These are phyloP conservation scores for Tautogolabrus adspersus DNA, from an alignment of 2,113 vertebrate species.

Conservation along the genomic window DNA sequence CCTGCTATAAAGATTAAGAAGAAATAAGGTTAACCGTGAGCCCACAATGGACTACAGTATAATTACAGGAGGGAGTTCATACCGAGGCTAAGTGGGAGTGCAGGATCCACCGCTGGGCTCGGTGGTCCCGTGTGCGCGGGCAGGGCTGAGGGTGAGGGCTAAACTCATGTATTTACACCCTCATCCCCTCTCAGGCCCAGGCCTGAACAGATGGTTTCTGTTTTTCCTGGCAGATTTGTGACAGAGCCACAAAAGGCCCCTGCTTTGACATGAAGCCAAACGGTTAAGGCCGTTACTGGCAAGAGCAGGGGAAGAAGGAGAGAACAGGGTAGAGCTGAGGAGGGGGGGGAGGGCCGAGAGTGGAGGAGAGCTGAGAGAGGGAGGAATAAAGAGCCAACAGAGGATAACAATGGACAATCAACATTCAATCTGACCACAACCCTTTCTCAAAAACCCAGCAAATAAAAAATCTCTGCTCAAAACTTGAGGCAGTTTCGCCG, in stretches of 20 bases:
- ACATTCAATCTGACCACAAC: slow-evolving; percentile 56
- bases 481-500: slow-evolving; percentile 23
- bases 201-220: slow-evolving; percentile 85
- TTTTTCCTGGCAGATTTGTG: slow-evolving; percentile 88
- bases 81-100: slow-evolving; percentile 40
- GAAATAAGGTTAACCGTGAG: slow-evolving; percentile 30
- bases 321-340: slow-evolving; percentile 64
- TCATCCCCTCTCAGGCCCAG: slow-evolving; percentile 74
- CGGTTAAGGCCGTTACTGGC: slow-evolving; percentile 85
- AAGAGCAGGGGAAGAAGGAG: slow-evolving; percentile 75
- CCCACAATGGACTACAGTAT: slow-evolving; percentile 16
- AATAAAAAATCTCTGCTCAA: slow-evolving; percentile 52
- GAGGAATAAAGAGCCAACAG: slow-evolving; percentile 71
- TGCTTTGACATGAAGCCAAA: slow-evolving; percentile 84
- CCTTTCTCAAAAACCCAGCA: slow-evolving; percentile 32
- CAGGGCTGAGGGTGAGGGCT: slow-evolving; percentile 71
- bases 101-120: slow-evolving; percentile 40
- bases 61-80: slow-evolving; percentile 45
- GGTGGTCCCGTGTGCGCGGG: slow-evolving; percentile 56
- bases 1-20: not conserved
- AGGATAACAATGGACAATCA: slow-evolving; percentile 80
- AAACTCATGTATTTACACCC: slow-evolving; percentile 75
- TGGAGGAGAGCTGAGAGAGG: slow-evolving; percentile 53
- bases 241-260: slow-evolving; percentile 86
- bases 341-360: slow-evolving; percentile 50